These are phyloP conservation scores for Agelastica alni DNA, from an alignment of 2,888 invertebrate species.

Conservation along the genomic window DNA sequence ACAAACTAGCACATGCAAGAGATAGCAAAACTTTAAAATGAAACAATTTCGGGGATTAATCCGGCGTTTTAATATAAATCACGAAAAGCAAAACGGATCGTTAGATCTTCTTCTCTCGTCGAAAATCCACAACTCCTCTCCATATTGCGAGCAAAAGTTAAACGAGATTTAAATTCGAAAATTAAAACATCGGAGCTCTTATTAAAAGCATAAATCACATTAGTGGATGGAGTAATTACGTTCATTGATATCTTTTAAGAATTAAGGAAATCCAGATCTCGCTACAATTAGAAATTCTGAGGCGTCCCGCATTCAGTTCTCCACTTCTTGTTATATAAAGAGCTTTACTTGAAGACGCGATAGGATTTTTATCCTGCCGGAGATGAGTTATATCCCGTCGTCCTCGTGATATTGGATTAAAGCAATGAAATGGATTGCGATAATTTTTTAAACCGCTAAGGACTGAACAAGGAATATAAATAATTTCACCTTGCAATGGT, in stretches of 20 bases:
- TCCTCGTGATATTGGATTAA: neutral
- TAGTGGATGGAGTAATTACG: conserved; percentile 45
- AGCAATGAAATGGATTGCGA: no score
- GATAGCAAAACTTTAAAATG: no score
- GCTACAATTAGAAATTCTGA: conserved; percentile 45
- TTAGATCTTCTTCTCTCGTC: neutral
- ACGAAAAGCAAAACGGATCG: no score
- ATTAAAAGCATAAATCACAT: conserved; percentile 49
- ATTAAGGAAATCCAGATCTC: conserved; percentile 49
- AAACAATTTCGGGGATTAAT: no score
- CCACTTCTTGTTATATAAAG: conserved; percentile 33
- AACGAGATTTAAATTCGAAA: conserved; percentile 39
- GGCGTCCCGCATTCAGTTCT: conserved; percentile 34
- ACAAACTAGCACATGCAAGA: no score
- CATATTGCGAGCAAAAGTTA: neutral
- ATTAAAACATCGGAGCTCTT: conserved; percentile 43
- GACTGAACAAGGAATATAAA: no score
- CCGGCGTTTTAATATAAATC: no score
- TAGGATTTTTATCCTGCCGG: conserved; percentile 29
- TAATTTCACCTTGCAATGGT: no score
- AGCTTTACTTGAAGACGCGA: conserved; percentile 28
- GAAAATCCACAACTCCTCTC: neutral
- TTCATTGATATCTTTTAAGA: conserved; percentile 53
- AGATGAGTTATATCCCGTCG: conserved; percentile 16
- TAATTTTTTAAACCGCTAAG: no score